phyloP scores from a whole-genome alignment of 2,797 vertebrate species.

The Rallus crepitans region DNA sequence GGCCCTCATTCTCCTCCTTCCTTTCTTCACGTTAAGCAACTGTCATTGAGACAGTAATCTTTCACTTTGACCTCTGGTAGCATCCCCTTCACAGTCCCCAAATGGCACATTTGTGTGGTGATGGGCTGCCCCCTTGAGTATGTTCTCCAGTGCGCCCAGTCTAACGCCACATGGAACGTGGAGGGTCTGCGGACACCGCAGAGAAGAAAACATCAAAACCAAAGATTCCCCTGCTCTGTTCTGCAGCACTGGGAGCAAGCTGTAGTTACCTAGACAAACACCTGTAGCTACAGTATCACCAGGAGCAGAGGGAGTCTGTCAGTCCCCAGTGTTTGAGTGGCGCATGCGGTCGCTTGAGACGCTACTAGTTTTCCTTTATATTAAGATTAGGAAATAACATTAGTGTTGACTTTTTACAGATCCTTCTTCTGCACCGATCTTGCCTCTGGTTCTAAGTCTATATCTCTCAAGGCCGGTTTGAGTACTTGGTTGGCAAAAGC shows the following conservation, averaged over 20 bases:
- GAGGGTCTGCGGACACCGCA: neutral
- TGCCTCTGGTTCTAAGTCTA: neutral
- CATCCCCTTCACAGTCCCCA: neutral
- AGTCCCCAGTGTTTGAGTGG: neutral
- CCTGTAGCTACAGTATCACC: neutral
- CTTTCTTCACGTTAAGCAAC: neutral
- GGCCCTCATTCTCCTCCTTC: neutral
- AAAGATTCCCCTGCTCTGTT: neutral
- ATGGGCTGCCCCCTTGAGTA: slow-evolving; percentile 64
- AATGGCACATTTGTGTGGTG: neutral
- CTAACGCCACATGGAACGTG: neutral
- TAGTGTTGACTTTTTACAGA: neutral
- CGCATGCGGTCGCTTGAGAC: neutral
- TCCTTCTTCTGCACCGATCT: neutral
- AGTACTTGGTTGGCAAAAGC: neutral
- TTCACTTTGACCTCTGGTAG: neutral
- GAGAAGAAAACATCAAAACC: neutral
- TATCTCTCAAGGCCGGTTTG: neutral
- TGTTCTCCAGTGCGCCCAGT: neutral
- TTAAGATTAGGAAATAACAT: neutral
- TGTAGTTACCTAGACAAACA: neutral
- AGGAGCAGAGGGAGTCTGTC: neutral
- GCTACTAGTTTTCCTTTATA: neutral
- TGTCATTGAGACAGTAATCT: neutral
- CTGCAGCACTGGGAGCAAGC: neutral